phyloP scores from a whole-genome alignment of 2,797 vertebrate genomes.

The Decapterus maruadsi region DNA sequence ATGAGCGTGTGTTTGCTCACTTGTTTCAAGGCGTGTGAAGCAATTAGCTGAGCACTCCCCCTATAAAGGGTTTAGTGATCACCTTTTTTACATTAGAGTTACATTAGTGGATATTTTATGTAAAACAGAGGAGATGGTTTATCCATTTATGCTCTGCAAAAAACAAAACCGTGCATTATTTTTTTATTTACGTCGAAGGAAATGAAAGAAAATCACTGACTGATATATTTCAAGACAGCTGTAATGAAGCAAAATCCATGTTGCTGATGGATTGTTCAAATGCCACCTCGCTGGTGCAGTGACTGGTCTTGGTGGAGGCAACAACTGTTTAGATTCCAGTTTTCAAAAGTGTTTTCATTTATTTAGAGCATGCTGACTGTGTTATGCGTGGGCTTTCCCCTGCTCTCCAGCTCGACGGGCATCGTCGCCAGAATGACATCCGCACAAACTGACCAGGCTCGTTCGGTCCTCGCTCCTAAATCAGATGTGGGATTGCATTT shows the following conservation, averaged over 20 bases:
- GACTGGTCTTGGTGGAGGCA: not conserved
- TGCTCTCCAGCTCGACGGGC: conserved; percentile 34
- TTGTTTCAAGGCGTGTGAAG: conserved; percentile 52
- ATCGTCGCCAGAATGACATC: conserved; percentile 43
- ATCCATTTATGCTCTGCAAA: not conserved
- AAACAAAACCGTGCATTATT: not conserved
- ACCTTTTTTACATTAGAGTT: not conserved
- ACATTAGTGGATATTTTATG: not conserved
- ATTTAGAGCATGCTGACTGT: conserved; percentile 30
- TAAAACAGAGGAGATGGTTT: not conserved
- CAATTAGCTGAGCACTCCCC: conserved; percentile 44
- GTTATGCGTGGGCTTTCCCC: conserved; percentile 24
- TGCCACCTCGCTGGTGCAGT: not conserved
- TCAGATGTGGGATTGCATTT: conserved; percentile 34
- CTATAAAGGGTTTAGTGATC: not conserved
- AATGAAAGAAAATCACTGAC: not conserved
- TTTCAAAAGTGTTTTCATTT: conserved; percentile 34
- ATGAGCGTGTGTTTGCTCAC: conserved; percentile 36
- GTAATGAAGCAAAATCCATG: not conserved
- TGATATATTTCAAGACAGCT: not conserved
- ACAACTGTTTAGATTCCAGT: conserved; percentile 14
- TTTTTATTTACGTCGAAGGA: not conserved
- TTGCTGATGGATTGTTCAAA: conserved; percentile 3
- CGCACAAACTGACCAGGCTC: conserved; percentile 26
- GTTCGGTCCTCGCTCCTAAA: conserved; percentile 34